Evolutionary conservation across 1,140 invertebrate species (phyloP).

Genomic region (Choristoneura fumiferana): DNA sequence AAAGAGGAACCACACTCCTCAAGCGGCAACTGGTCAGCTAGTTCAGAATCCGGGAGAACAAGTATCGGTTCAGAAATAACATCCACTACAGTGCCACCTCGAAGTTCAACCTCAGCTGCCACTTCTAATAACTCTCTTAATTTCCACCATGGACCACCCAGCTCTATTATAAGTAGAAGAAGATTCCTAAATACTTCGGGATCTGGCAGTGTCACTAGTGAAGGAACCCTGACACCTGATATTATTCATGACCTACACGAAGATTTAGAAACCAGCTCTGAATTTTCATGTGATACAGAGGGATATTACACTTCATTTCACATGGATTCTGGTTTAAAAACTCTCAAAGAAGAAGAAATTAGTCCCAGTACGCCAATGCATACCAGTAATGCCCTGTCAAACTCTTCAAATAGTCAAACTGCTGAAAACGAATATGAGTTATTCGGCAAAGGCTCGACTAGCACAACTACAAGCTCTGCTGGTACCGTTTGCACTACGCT

Average conservation of each 20-base stretch:
- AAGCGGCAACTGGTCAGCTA: constrained; percentile 96
- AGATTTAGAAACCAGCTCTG: constrained; percentile 94
- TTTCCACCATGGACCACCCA: constrained; percentile 81
- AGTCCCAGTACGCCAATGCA: constrained; percentile 82
- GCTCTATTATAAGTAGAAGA: constrained; percentile 83
- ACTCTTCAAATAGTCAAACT: constrained; percentile 80
- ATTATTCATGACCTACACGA: constrained; percentile 87
- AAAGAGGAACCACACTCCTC: constrained; percentile 91
- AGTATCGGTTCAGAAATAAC: constrained; percentile 91
- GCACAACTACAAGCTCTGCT: constrained; percentile 93
- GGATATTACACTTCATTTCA: constrained; percentile 99
- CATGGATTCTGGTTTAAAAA: constrained; percentile 95
- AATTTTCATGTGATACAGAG: constrained; percentile 97
- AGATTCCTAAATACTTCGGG: constrained; percentile 85
- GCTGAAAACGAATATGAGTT: constrained; percentile 93
- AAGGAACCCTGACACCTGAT: constrained; percentile 91
- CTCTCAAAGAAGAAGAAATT: constrained; percentile 87
- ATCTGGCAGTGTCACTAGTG: constrained; percentile 90
- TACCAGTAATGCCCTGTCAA: constrained; percentile 80
- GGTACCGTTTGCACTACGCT: constrained; percentile 92
- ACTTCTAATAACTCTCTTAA: constrained; percentile 84
- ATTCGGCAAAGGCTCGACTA: constrained; percentile 92
- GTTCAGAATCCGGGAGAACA: constrained; percentile 91
- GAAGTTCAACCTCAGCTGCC: constrained; percentile 82
- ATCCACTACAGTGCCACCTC: constrained; percentile 84